These are phyloP conservation scores for Diachasma alloeum DNA, from an alignment of 1,140 invertebrate genomes.

Conservation along the genomic window DNA sequence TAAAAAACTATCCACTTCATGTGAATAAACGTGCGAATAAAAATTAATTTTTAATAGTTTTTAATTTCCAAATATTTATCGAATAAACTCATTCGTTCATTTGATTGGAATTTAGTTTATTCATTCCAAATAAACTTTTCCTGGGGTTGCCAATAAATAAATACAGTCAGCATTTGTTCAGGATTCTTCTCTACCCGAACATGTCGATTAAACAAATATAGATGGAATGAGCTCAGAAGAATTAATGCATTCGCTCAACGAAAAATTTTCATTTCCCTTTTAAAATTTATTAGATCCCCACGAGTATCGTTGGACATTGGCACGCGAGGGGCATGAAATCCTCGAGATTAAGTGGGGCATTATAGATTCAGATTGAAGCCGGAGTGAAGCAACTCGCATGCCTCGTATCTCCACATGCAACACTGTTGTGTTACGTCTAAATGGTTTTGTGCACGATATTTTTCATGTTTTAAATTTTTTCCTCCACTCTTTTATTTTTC, in stretches of 20 bases:
- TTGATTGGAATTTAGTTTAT: no score
- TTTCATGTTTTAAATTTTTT: neutral
- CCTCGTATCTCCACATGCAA: neutral
- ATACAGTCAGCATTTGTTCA: no score
- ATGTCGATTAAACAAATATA: neutral
- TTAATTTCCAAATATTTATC: no score
- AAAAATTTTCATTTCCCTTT: neutral
- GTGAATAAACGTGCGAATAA: no score
- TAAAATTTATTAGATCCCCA: neutral
- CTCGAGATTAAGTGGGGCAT: neutral
- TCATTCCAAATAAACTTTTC: no score
- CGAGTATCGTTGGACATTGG: neutral
- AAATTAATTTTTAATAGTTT: no score
- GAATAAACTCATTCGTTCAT: no score
- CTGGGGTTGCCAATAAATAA: no score
- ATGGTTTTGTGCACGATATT: neutral
- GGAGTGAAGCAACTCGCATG: constrained; percentile 1
- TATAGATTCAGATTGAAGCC: constrained; percentile 4
- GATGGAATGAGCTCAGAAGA: neutral
- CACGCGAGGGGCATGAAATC: neutral
- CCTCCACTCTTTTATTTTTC: neutral
- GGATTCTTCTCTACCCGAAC: no score
- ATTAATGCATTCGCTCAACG: neutral
- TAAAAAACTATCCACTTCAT: no score
- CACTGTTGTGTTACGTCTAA: neutral